Base-by-base conservation (phyloP, 2,113 vertebrate species). In the Gambusia holbrooki region DNA sequence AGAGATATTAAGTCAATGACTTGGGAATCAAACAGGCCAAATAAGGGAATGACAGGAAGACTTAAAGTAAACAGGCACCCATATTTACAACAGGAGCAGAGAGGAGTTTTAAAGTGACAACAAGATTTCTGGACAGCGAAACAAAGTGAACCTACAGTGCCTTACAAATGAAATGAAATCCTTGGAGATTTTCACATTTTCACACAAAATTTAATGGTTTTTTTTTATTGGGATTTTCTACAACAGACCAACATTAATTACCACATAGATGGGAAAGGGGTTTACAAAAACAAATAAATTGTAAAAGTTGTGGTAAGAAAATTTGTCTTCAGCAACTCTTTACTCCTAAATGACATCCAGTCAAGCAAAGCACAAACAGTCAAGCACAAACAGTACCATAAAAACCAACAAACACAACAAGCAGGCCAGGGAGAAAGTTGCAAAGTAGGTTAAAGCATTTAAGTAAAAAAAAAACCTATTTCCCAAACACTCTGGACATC, bases 81-180 rank as follows among this genome's bases (percentile, higher is more conserved):
- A 4, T 78, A 68, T 69, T 84, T 85, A 63, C 33, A 73, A 28
- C n/a, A 67, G 42, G 37, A 74, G 66, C 51, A 62, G 15, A 76
- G n/a, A 51, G 35, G n/a, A 63, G 81, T 68, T 62, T 72, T 75
- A 84, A 71, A 79, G 60, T 79, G 76, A 76, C 69, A 42, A 40
- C 45, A 79, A 42, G 66, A 70, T 60, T 75, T 81, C 62, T 76
- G 48, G 69, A 66, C 40, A 77, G 40, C 33, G 22, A 58, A 12
- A 76, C 28, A 29, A 61, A 15, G 15, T 35, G 42, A 22, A 73
- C 27, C 71, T 62, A 11, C 32, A 60, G 37, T 58, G 22, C 22
- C 19, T 25, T 11, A 48, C 4, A 48, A 48, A 58, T 22, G 9
- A 9, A 58, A 8, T n/a, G 10, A 58, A n/a, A 58, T n/a, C 2